Base-by-base conservation (phyloP, 2,797 vertebrate genomes). In the Coccyzus lansbergi region DNA sequence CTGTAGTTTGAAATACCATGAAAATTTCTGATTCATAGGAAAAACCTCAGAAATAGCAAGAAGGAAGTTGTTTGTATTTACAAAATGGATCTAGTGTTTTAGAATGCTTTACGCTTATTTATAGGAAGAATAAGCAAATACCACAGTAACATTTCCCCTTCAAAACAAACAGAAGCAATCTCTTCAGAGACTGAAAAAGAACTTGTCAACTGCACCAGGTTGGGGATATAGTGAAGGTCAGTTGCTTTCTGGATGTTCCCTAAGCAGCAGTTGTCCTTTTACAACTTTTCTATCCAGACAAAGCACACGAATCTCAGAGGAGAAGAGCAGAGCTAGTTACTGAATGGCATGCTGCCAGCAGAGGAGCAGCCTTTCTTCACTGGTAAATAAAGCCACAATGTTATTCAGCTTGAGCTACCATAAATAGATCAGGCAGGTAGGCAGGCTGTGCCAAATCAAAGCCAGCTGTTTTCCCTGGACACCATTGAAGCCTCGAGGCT, bases 71-170 rank as follows among this genome's bases (percentile, higher is more conserved):
- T 77, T 88, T 90, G 80, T 92, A 77, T 90, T 92, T 91, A 60
- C 64, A 83, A 64, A 93, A 72, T 29, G 33, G 62, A 81, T 80
- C 59, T 69, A 36, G 56, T 14, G 5, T 74, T 86, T 79, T 74
- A 60, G 69, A 69, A 28, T 33, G 26, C 64, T 95, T 94, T 85
- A 64, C 74, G 28, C 83, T 44, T 92, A 3, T 84, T 94, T 71
- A 94, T 83, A 88, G 31, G 79, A 81, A 88, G 76, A 88, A 49
- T 71, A 74, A 80, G 76, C 69, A 97, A 97, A 95, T 96, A 95
- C 86, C 93, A 96, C 92, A 85, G 86, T 97, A 96, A 88, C 91
- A 96, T 97, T 97, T 97, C 92, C 77, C n/a, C 36, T 86, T 64
- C 88, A 93, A 94, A 94, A 75, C 86, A 96, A 92, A 93, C 81